Percentiles rank a stretch among this genome's conserved stretches.
These are phyloP conservation scores for Platycnemis pennipes DNA, from an alignment of 2,888 invertebrate species.

Conservation along the genomic window DNA sequence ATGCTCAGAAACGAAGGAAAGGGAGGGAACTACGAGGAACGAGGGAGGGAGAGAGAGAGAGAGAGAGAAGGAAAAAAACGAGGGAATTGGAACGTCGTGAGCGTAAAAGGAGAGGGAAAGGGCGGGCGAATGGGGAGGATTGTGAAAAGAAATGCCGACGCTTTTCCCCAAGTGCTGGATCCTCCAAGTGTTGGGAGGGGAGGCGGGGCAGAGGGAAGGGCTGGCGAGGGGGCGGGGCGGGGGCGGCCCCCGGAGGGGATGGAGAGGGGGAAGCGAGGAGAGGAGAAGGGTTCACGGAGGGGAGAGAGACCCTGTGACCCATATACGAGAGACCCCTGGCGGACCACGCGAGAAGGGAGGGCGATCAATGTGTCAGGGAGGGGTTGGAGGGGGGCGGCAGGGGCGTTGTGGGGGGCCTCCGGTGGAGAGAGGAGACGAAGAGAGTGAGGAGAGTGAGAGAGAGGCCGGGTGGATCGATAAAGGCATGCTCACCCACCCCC, in stretches of 20 bases:
- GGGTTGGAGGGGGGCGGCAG: constrained; percentile 45
- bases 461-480: constrained; percentile 47
- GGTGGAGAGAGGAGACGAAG: neutral
- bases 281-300: neutral
- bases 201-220: neutral
- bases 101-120: neutral
- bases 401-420: neutral
- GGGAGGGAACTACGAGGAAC: neutral
- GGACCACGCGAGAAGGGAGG: constrained; percentile 68
- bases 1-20: constrained; percentile 6
- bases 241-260: neutral
- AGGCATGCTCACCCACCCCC: neutral
- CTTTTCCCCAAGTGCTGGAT: neutral
- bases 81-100: neutral
- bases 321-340: constrained; percentile 54
- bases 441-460: neutral
- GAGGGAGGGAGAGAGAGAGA: neutral
- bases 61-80: neutral
- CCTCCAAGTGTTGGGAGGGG: neutral
- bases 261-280: too few relatives aligned
- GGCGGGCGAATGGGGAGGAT: neutral
- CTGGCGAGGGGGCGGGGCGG: neutral
- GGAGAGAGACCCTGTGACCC: constrained; percentile 58
- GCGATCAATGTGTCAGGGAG: constrained; percentile 69
- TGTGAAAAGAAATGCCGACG: constrained; percentile 2